A percentile compares a stretch with the other conserved stretches of the same genome.
phyloP scores from a whole-genome alignment of 1,140 invertebrate species.

The Drosophila fuyamai region DNA sequence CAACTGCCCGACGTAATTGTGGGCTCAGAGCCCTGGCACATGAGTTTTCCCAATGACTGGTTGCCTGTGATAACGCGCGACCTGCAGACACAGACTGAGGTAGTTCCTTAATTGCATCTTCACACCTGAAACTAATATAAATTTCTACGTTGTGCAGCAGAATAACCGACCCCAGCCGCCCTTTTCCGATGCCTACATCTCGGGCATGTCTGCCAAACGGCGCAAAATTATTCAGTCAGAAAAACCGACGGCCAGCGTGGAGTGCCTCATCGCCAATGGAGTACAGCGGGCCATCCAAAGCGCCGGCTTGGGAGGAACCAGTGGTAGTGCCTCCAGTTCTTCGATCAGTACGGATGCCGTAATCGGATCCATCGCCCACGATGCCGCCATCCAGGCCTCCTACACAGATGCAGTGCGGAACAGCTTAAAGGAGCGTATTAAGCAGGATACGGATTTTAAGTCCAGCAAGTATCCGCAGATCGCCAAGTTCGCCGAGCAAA shows the following conservation, averaged over 20 bases:
- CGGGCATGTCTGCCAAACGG: slow-evolving; percentile 92
- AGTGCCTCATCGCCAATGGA: slow-evolving; percentile 84
- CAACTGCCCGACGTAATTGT: slow-evolving; percentile 85
- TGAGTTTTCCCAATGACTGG: slow-evolving; percentile 88
- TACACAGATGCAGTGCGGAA: slow-evolving; percentile 73
- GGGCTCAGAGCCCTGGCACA: slow-evolving; percentile 87
- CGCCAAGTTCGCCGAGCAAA: slow-evolving; percentile 79
- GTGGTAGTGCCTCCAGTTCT: slow-evolving; percentile 70
- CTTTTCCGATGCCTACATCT: slow-evolving; percentile 93
- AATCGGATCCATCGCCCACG: slow-evolving; percentile 68
- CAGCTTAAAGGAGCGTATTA: slow-evolving; percentile 69
- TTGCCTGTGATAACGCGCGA: slow-evolving; percentile 92
- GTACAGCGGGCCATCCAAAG: slow-evolving; percentile 86
- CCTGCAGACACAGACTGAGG: slow-evolving; percentile 87
- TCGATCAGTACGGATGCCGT: slow-evolving; percentile 55
- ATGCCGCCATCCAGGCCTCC: slow-evolving; percentile 65
- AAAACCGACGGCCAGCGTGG: slow-evolving; percentile 85
- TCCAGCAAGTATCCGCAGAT: slow-evolving; percentile 82
- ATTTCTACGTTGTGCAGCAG: slow-evolving; percentile 2
- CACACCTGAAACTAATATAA: too few species aligned
- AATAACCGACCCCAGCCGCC: slow-evolving; percentile 51
- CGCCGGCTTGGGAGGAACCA: slow-evolving; percentile 83
- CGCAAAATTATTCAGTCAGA: slow-evolving; percentile 88
- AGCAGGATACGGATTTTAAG: slow-evolving; percentile 76
- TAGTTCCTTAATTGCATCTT: slow-evolving; percentile 56